Evolutionary conservation across 2,113 vertebrate species (phyloP), one percentile per base, ranked within the genome.

Genomic region (Myiozetetes cayanensis): DNA sequence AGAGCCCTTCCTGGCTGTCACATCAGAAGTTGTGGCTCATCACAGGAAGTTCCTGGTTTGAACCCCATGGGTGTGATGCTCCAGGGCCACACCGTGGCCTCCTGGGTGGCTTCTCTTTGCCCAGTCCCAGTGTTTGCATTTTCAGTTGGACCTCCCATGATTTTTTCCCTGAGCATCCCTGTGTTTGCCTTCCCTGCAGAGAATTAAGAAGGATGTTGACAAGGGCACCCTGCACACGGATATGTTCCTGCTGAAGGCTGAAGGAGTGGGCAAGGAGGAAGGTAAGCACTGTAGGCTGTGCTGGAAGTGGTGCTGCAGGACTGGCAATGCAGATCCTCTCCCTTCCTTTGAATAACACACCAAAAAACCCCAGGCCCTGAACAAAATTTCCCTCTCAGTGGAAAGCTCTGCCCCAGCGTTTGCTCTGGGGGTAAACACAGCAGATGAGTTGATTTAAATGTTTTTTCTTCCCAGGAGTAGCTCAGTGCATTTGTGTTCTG

Each of bases 121-220:
- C 62, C 37, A 35, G 12, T 65, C 16, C 3, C 52, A 5, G 9
- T 2, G 14, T 68, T 44, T 44, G 63, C 5, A 4, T 70, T 66
- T 62, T 10, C 31, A 52, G 2, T 5, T 50, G 59, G n/a, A 12
- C 55, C 59, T 37, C 8, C n/a, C 67, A 12, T 41, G 37, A 8
- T 62, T 41, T 84, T 84, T 82, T 62, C 37, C n/a, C 44, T 56
- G 70, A 83, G 31, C 53, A 12, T 79, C 39, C 27, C 74, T 58
- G 49, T 52, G 63, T 87, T 70, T 68, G 9, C 52, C 27, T 85
- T 81, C 88, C 90, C 71, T 74, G 20, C 94, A 99, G 99, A 98
- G 98, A 97, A 97, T 99, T 53, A 99, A 99, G 97, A 99, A 99
- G 24, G 99, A 99, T 10, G 98, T 99, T 61, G 99, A 99, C 97